These are phyloP conservation scores for Tokudaia tokunoshimensis DNA, from an alignment of 2,797 vertebrate species.

Conservation along the genomic window DNA sequence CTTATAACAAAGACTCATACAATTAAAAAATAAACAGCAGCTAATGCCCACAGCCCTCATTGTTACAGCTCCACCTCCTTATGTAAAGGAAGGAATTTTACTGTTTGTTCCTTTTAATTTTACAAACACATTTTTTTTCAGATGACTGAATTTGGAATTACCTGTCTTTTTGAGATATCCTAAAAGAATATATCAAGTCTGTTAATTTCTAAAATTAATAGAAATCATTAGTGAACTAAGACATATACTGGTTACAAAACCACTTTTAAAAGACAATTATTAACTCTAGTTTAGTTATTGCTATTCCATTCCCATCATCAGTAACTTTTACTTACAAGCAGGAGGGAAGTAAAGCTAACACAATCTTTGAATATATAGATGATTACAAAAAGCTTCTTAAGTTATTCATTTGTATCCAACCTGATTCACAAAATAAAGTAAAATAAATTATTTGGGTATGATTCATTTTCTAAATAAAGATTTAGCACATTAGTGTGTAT, in stretches of 20 bases:
- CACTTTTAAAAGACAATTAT: not conserved
- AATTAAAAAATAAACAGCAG: slow-evolving; percentile 42
- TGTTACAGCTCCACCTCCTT: not conserved
- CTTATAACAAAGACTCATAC: slow-evolving; percentile 17
- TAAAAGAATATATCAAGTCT: not conserved
- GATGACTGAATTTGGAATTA: not conserved
- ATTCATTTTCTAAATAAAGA: not conserved
- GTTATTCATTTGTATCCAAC: not conserved
- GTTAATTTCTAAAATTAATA: not conserved
- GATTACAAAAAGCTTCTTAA: not conserved
- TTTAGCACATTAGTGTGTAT: not conserved
- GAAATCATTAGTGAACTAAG: not conserved
- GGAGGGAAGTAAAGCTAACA: not conserved
- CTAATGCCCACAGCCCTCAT: not conserved
- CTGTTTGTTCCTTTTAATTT: not conserved
- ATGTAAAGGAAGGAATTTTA: not conserved
- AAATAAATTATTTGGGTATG: not conserved
- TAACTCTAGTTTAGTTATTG: not conserved
- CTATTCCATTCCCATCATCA: not conserved
- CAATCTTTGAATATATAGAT: not conserved
- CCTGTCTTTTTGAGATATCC: not conserved
- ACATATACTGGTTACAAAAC: not conserved
- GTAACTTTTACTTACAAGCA: not conserved
- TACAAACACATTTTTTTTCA: not conserved
- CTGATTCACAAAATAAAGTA: not conserved